Base-by-base conservation (phyloP, 2,888 invertebrate genomes). In the Lapara coniferarum region DNA sequence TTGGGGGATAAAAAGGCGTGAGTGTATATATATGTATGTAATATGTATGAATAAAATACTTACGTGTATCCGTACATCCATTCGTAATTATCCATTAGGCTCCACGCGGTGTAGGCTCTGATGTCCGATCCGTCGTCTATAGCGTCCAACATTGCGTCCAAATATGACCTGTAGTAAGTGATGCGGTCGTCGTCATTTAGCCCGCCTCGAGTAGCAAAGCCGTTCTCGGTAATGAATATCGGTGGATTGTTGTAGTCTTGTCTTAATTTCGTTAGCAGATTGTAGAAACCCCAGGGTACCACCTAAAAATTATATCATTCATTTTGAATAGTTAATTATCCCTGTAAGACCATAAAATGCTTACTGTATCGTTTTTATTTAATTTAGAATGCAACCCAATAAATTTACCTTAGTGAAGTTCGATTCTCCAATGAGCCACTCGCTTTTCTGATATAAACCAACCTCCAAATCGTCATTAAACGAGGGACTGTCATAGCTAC, bases 31-130 rank as follows among this genome's bases (percentile, higher is more conserved):
- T n/a, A n/a, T n/a, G n/a, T n/a, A n/a, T n/a, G n/a, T n/a, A n/a
- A n/a, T n/a, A n/a, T n/a, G n/a, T n/a, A n/a, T n/a, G n/a, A n/a
- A n/a, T 37, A 37, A 51, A 52, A 6, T 19, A 83, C 92, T 90
- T 85, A 94, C 91, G 82, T 86, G 78, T 95, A 96, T 56, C 95
- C 95, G 56, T 81, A 76, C 53, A 85, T 78, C 95, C 95, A 96
- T 80, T 96, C 95, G 77, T 95, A 95, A 78, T 95, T 95, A 77
- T 96, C 96, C 86, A 95, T 88, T 0, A 96, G 83, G 68, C 95
- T 95, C 95, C 96, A 95, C 6, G 93, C 93, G 0, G 94, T 91
- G 81, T 95, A 96, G 0, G 92, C 95, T 57, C 75, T 78, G 1
- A 94, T 77, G 68, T 93, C 83, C 13, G 89, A 90, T 0, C 90